Conservation (phyloP, 2,888 invertebrate species). For the Steinernema carpocapsae region DNA sequence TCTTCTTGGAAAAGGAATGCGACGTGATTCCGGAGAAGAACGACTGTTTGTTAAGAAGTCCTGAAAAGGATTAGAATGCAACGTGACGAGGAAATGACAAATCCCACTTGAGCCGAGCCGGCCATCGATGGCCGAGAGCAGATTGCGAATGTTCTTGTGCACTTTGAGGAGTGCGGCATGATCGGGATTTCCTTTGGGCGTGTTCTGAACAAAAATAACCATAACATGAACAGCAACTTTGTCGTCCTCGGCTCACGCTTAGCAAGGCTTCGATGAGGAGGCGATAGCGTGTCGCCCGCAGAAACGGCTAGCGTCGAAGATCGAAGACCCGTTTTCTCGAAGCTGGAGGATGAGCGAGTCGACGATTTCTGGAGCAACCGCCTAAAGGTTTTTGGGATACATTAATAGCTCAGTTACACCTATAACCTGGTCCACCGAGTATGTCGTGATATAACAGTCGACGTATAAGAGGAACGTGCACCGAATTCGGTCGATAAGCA, state of each 20-base stretch:
- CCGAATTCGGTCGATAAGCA: neutral
- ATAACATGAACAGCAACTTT: neutral
- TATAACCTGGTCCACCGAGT: constrained; percentile 10
- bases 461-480: constrained; percentile 14
- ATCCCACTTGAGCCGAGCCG: constrained; percentile 13
- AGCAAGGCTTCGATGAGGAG: constrained; percentile 20
- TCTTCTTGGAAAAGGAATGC: constrained; percentile 25
- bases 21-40: constrained; percentile 21
- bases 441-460: constrained; percentile 25
- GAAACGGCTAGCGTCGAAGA: constrained; percentile 29
- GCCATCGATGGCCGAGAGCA: constrained; percentile 3
- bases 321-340: constrained; percentile 2
- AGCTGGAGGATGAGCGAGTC: constrained; percentile 1
- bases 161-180: neutral
- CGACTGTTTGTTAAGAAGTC: constrained; percentile 11
- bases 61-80: constrained; percentile 5
- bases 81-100: neutral
- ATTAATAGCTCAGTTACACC: neutral
- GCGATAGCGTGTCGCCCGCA: constrained; percentile 16
- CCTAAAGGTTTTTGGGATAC: neutral
- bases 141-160: constrained; percentile 4
- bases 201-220: constrained; percentile 28
- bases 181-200: constrained; percentile 5
- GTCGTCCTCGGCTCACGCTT: neutral
- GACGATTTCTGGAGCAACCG: constrained; percentile 3